Evolutionary conservation across 2,113 vertebrate genomes (phyloP).

Genomic region (Glareola pratincola): DNA sequence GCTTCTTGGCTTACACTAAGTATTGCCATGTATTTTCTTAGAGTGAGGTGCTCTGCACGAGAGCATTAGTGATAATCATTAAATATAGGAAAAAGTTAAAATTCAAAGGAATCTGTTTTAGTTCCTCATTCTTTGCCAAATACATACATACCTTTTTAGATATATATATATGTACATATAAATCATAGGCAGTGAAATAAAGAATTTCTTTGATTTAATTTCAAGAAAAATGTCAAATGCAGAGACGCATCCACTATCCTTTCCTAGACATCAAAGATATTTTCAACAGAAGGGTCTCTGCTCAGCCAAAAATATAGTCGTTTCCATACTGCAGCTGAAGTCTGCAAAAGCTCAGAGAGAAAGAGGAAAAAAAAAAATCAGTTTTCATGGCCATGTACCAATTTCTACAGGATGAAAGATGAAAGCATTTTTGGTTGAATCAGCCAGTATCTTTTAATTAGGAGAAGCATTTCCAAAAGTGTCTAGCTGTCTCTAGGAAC

Average conservation of each 20-base stretch:
- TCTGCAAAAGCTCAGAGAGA: conserved; percentile 39
- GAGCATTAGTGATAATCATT: not conserved
- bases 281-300: conserved; percentile 52
- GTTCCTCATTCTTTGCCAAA: not conserved
- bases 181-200: not conserved
- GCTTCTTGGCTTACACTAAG: not conserved
- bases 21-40: not conserved
- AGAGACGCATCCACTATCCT: not conserved
- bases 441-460: conserved; percentile 48
- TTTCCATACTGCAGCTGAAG: conserved; percentile 46
- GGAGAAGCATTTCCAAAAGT: conserved; percentile 36
- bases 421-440: conserved; percentile 52
- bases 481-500: conserved; percentile 30
- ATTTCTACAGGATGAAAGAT: conserved; percentile 56
- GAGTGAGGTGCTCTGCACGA: not conserved
- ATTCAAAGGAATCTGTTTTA: not conserved
- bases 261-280: conserved; percentile 62
- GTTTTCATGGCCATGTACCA: conserved; percentile 56
- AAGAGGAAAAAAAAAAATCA: not conserved
- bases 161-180: not conserved
- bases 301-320: conserved; percentile 60
- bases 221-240: conserved; percentile 28
- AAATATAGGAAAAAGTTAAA: not conserved
- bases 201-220: conserved; percentile 39
- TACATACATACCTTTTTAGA: not conserved